These are phyloP conservation scores for Archilochus colubris DNA, from an alignment of 2,113 vertebrate species.

Conservation along the genomic window DNA sequence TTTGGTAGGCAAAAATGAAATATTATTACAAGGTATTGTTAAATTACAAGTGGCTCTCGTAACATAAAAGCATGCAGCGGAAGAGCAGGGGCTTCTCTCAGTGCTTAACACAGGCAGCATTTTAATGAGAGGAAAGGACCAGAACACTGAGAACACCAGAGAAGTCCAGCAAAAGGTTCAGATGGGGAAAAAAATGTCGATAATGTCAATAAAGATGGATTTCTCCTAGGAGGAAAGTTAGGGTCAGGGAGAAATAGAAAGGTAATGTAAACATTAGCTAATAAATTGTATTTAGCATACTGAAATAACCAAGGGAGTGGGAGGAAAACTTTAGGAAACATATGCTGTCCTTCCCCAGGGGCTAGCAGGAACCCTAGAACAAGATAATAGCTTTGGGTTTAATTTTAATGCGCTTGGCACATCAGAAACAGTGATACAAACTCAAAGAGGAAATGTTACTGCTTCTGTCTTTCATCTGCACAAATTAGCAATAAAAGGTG, in stretches of 20 bases:
- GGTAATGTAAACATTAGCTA: constrained; percentile 3
- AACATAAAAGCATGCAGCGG: neutral
- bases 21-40: neutral
- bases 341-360: neutral
- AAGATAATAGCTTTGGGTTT: neutral
- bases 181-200: neutral
- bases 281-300: neutral
- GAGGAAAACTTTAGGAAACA: neutral
- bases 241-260: neutral
- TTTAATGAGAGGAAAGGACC: constrained; percentile 20
- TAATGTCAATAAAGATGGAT: neutral
- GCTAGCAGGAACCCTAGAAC: neutral
- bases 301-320: neutral
- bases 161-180: neutral
- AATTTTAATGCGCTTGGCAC: constrained; percentile 11
- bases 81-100: neutral
- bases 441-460: constrained; percentile 9
- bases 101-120: neutral
- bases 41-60: neutral
- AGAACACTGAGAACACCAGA: neutral
- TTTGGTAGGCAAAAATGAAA: neutral
- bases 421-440: neutral
- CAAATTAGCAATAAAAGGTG: neutral
- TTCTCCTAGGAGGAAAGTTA: neutral
- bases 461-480: constrained; percentile 26